Base-by-base conservation (phyloP, 2,888 invertebrate genomes). In the Epinotia ramella region DNA sequence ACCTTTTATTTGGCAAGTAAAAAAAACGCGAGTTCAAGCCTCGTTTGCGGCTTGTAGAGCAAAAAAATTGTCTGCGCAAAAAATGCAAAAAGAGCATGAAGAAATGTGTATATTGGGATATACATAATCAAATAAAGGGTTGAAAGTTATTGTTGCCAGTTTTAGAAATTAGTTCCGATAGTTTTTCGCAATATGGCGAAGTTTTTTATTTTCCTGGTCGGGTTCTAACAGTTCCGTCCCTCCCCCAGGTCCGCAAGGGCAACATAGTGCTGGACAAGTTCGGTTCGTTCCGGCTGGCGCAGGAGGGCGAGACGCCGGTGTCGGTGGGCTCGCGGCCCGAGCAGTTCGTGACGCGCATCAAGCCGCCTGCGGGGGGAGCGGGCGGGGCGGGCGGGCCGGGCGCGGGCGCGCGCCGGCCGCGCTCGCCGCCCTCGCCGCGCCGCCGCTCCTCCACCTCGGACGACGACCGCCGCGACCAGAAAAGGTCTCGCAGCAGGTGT, bases 241-340 rank as follows among this genome's bases (percentile, higher is more conserved):
- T 20, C 40, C n/a, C 69, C 33, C 91, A 86, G 95, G 95, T 84
- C 86, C 96, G 88, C 80, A 95, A 95, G 81, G 94, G 93, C 81
- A 94, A 94, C 84, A 95, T 96, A 73, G 96, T 96, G 20, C 89
- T 97, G 79, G 97, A 97, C 88, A 97, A 97, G 88, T 96, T 97
- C 84, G 97, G 97, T 0, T 96, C 96, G 80, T 95, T 97, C 91
- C 95, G 96, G 0, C 88, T 96, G 79, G 96, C 96, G 59, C 91
- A 95, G 73, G 95, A 95, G 67, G 94, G 95, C 66, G 93, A 94
- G 81, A 93, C 94, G 2, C 93, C 93, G 0, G 92, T 92, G 79
- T 91, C 90, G 0, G 91, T 94, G 64, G 93, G 92, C 78, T 89
- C 87, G 76, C 95, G 87, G 80, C 95, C 90, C 79, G 95, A 93